Evolutionary conservation across 2,888 invertebrate species (phyloP).

Genomic region (Habrosyne pyritoides): DNA sequence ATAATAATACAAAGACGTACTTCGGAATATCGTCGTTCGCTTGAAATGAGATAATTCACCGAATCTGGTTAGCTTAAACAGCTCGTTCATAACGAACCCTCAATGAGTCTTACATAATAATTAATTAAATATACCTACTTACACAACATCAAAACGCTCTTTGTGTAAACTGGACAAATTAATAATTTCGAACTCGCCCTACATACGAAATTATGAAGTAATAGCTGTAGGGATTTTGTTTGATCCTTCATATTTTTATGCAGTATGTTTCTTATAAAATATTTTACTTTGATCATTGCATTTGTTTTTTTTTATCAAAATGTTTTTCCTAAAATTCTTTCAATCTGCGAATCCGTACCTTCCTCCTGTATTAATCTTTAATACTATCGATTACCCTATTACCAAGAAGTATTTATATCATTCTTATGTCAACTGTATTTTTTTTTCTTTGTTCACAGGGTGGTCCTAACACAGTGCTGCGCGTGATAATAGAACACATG

Average conservation of each 20-base stretch:
- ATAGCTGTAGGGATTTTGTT: slow-evolving; percentile 9
- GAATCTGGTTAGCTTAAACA: slow-evolving; percentile 8
- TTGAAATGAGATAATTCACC: not conserved
- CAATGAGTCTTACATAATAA: slow-evolving; percentile 6
- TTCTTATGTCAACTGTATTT: slow-evolving; percentile 5
- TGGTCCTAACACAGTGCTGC: slow-evolving; percentile 97
- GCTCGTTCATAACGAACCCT: slow-evolving; percentile 1
- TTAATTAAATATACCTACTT: slow-evolving; percentile 9
- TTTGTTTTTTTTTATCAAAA: not conserved
- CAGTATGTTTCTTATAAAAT: slow-evolving; percentile 1
- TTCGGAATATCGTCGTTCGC: not conserved
- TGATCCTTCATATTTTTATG: slow-evolving; percentile 7
- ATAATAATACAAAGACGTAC: not conserved
- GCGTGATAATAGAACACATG: slow-evolving; percentile 99
- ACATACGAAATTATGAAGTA: slow-evolving; percentile 9
- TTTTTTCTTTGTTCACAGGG: slow-evolving; percentile 84
- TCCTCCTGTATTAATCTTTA: not conserved
- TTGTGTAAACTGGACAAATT: slow-evolving; percentile 8
- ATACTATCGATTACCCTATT: too few species aligned
- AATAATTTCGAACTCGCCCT: slow-evolving; percentile 6
- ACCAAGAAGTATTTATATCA: not conserved
- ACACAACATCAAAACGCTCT: slow-evolving; percentile 8
- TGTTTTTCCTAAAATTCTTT: too few species aligned
- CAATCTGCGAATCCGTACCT: not conserved
- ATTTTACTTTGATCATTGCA: not conserved